Evolutionary conservation across 2,888 invertebrate genomes (phyloP).

Genomic region (Petrophora chlorosata): DNA sequence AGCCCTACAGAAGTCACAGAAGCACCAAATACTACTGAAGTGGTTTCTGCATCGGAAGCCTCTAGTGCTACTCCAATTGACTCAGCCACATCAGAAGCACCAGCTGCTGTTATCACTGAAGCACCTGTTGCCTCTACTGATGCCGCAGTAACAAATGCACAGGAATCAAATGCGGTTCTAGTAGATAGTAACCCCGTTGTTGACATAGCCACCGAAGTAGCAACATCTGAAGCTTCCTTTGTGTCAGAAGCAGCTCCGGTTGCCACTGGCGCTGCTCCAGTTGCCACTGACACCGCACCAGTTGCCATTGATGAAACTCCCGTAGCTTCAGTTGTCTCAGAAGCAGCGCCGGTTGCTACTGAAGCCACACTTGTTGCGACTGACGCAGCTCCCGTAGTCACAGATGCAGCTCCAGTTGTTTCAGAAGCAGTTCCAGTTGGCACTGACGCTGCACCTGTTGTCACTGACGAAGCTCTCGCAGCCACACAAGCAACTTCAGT

Average conservation of each 20-base stretch:
- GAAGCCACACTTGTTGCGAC: not conserved
- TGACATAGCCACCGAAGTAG: slow-evolving; percentile 7
- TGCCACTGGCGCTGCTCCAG: slow-evolving; percentile 1
- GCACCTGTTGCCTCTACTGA: not conserved
- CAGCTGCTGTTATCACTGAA: slow-evolving; percentile 3
- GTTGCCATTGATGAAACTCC: slow-evolving; percentile 2
- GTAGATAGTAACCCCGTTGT: too few species aligned
- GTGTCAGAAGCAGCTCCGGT: slow-evolving; percentile 11
- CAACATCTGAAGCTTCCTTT: not conserved
- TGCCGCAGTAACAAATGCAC: not conserved
- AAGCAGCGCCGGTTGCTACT: not conserved
- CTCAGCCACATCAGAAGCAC: not conserved
- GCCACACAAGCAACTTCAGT: slow-evolving; percentile 12
- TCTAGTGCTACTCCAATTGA: not conserved
- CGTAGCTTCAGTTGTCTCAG: slow-evolving; percentile 5
- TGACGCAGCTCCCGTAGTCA: not conserved
- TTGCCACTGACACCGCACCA: slow-evolving; percentile 3
- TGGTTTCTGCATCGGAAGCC: not conserved
- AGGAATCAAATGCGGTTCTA: too few species aligned
- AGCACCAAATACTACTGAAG: not conserved
- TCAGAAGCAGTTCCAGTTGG: slow-evolving; percentile 1
- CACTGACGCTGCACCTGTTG: not conserved
- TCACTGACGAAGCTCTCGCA: slow-evolving; percentile 13
- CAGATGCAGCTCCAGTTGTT: slow-evolving; percentile 9
- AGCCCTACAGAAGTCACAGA: slow-evolving; percentile 1